Conservation (phyloP, 2,888 invertebrate genomes). For the Coremacera marginata region DNA sequence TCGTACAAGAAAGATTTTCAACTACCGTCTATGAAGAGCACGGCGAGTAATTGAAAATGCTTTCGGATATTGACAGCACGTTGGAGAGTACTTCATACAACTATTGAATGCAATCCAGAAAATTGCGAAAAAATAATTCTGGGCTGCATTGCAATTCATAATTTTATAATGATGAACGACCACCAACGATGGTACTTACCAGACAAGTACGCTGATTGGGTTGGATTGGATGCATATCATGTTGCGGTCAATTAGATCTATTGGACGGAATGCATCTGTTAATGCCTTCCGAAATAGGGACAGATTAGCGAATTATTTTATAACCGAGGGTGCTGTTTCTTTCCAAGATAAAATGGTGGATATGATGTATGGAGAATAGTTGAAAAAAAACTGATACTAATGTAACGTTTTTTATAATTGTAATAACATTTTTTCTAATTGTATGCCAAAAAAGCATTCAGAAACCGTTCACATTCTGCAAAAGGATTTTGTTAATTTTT, state of each 20-base stretch:
- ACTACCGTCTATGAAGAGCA: neutral
- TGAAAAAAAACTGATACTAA: neutral
- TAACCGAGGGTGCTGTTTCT: too few species aligned
- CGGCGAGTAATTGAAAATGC: conserved; percentile 23
- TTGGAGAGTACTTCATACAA: conserved; percentile 33
- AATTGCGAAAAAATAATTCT: conserved; percentile 34
- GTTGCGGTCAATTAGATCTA: neutral
- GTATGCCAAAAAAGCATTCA: neutral
- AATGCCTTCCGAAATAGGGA: neutral
- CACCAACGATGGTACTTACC: conserved; percentile 27
- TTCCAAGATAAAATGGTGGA: too few species aligned
- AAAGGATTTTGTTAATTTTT: neutral
- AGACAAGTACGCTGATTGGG: conserved; percentile 18
- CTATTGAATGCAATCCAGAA: conserved; percentile 12
- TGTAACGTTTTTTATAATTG: too few species aligned
- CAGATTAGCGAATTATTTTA: neutral
- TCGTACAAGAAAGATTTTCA: too few species aligned
- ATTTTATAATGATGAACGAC: conserved; percentile 36
- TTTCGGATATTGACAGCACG: conserved; percentile 32
- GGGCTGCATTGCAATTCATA: conserved; percentile 35
- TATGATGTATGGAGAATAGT: neutral
- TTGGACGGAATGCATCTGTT: neutral
- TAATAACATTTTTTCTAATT: neutral
- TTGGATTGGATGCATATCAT: neutral
- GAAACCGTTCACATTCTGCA: neutral